Evolutionary conservation across 2,888 invertebrate genomes (phyloP), one percentile per base, ranked within the genome.

Genomic region (Agrochola macilenta): DNA sequence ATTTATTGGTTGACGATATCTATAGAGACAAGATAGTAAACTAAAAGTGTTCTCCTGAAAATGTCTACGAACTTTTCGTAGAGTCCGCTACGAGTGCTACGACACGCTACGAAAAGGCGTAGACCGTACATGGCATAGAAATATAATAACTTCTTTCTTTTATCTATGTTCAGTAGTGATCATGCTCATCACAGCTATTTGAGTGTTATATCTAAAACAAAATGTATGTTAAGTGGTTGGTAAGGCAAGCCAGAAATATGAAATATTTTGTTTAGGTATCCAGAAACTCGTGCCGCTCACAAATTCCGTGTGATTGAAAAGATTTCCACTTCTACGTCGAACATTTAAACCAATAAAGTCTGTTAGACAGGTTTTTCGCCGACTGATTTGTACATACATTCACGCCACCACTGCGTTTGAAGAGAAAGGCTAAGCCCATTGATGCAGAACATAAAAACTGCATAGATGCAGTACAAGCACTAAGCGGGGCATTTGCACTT

Each of bases 371-470:
- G 7, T 57, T 14, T 58, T 57, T 58, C 26, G 30, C 14, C 30
- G 20, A 52, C 43, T n/a, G 39, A 43, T n/a, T 54, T 63, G 30
- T 63, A 43, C 14, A 20, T 61, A 43, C 9, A 46, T 14, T 26
- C 80, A n/a, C 17, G 35, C 20, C 26, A 35, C n/a, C 5, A 1
- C 65, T 23, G 23, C 64, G 23, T 26, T 30, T 35, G 35, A 26
- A 64, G 11, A 49, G n/a, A 63, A 3, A 7, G 30, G 39, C 58
- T 78, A 78, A 69, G 46, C 69, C 83, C 64, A 46, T 69, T 78
- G 78, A 54, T 17, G 68, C 8, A 26, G 43, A 64, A 35, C 78
- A 69, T 69, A 46, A 78, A 83, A 83, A 83, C 52, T 69, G 79
- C 83, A 68, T 52, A n/a, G 35, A 46, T 57, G 49, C 65, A 65